Evolutionary conservation across 1,140 invertebrate genomes (phyloP).

Genomic region (Tribolium madens): DNA sequence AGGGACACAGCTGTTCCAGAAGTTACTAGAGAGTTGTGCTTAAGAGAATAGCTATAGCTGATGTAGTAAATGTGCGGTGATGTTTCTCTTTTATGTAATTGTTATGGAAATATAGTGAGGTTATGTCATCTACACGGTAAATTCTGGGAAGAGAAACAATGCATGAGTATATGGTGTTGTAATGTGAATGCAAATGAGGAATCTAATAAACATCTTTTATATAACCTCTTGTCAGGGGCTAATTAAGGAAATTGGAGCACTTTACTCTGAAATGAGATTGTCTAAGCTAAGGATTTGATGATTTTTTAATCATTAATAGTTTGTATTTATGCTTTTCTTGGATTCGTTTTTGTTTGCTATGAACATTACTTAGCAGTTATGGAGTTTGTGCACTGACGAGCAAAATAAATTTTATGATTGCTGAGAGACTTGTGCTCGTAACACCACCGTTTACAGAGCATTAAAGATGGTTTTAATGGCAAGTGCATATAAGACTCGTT

Average conservation of each 20-base stretch:
- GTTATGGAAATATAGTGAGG: constrained; percentile 30
- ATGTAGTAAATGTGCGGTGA: constrained; percentile 9
- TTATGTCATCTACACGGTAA: constrained; percentile 8
- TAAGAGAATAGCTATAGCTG: constrained; percentile 1
- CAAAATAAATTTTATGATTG: background rate
- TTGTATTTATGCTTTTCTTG: background rate
- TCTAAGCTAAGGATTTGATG: too few species aligned
- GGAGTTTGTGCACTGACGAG: background rate
- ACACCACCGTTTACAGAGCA: background rate
- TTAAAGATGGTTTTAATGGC: background rate
- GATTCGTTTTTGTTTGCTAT: background rate
- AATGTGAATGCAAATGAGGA: constrained; percentile 4
- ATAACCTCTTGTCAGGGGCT: background rate
- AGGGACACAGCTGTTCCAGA: constrained; percentile 23
- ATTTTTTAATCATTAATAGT: background rate
- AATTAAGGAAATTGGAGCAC: background rate
- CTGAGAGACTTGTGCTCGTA: background rate
- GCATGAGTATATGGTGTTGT: background rate
- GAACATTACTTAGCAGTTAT: background rate
- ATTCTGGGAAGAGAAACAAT: constrained; percentile 28
- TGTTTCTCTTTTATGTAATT: constrained; percentile 27
- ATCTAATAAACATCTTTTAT: background rate
- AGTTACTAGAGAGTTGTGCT: constrained; percentile 11
- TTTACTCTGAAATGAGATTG: background rate
- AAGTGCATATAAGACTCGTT: background rate